A percentile compares a stretch with the other conserved stretches of the same genome.
phyloP scores from a whole-genome alignment of 2,888 invertebrate genomes.

The Urechis unicinctus region DNA sequence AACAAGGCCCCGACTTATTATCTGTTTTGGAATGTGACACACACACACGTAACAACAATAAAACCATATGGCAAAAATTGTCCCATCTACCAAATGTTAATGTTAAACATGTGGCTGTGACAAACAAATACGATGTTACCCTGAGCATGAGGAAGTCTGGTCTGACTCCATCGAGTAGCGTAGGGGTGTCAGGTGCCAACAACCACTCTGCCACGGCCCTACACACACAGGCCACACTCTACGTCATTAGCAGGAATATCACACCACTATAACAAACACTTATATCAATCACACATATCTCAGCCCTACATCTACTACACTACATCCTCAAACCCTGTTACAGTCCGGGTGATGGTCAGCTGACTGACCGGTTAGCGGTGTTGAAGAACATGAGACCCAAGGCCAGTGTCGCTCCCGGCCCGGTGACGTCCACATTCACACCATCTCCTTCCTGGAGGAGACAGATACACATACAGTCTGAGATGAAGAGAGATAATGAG shows the following conservation, averaged over 20 bases:
- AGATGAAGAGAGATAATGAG: too few relatives aligned
- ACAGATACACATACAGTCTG: too few relatives aligned
- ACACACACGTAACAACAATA: constrained; percentile 7
- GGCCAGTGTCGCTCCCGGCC: constrained; percentile 91
- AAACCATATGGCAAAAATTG: neutral
- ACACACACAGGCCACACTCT: too few relatives aligned
- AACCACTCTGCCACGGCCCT: constrained; percentile 85
- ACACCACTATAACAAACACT: too few relatives aligned
- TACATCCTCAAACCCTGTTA: neutral
- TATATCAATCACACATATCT: too few relatives aligned
- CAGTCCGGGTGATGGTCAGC: neutral
- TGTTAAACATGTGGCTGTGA: too few relatives aligned
- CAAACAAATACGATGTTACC: constrained; percentile 26
- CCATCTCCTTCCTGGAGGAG: constrained; percentile 67
- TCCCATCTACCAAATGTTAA: too few relatives aligned
- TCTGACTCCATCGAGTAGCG: constrained; percentile 80
- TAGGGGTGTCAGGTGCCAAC: constrained; percentile 80
- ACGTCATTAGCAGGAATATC: too few relatives aligned
- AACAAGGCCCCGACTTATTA: constrained; percentile 61
- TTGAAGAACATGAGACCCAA: constrained; percentile 87
- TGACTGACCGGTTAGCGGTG: constrained; percentile 61
- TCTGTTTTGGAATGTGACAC: constrained; percentile 52
- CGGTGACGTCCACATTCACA: constrained; percentile 91
- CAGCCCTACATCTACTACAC: too few relatives aligned
- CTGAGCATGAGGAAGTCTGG: constrained; percentile 84